Evolutionary conservation across 1,140 invertebrate species (phyloP).

Genomic region (Globodera ellingtonae): DNA sequence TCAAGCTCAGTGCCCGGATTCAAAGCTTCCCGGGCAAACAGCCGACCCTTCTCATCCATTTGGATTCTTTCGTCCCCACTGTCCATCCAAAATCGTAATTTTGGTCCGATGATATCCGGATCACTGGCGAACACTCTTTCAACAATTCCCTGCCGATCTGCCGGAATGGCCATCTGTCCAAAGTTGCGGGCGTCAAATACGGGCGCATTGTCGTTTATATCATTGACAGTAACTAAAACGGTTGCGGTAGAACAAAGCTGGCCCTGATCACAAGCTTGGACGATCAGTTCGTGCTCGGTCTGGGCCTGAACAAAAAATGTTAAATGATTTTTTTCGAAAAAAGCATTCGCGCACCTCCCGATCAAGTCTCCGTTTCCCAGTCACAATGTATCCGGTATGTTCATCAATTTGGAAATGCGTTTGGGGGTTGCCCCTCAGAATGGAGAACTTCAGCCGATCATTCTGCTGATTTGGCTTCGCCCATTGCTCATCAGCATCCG

Average conservation of each 20-base stretch:
- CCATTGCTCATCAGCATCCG: conserved; percentile 74
- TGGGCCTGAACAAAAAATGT: conserved; percentile 68
- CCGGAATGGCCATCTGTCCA: conserved; percentile 16
- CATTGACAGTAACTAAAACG: conserved; percentile 82
- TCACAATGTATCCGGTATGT: conserved; percentile 68
- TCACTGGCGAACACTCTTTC: conserved; percentile 50
- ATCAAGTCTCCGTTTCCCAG: conserved; percentile 78
- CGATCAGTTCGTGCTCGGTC: conserved; percentile 81
- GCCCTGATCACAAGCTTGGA: conserved; percentile 66
- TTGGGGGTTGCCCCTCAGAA: conserved; percentile 79
- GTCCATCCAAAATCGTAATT: conserved; percentile 28
- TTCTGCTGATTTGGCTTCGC: conserved; percentile 21
- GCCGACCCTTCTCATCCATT: conserved; percentile 51
- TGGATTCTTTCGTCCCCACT: conserved; percentile 8
- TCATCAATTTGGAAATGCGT: conserved; percentile 84
- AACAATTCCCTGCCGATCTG: conserved; percentile 34
- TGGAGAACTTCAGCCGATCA: conserved; percentile 76
- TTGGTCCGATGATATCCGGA: conserved; percentile 11
- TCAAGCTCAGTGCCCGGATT: conserved; percentile 75
- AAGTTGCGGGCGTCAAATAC: conserved; percentile 72
- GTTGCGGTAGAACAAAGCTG: conserved; percentile 84
- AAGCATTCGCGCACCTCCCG: conserved; percentile 69
- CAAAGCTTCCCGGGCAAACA: conserved; percentile 66
- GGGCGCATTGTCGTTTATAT: conserved; percentile 84
- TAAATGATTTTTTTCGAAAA: not conserved